A percentile compares a stretch with the other conserved stretches of the same genome.
Conservation (phyloP, 2,888 invertebrate genomes). For the Digitonthophagus gazella region DNA sequence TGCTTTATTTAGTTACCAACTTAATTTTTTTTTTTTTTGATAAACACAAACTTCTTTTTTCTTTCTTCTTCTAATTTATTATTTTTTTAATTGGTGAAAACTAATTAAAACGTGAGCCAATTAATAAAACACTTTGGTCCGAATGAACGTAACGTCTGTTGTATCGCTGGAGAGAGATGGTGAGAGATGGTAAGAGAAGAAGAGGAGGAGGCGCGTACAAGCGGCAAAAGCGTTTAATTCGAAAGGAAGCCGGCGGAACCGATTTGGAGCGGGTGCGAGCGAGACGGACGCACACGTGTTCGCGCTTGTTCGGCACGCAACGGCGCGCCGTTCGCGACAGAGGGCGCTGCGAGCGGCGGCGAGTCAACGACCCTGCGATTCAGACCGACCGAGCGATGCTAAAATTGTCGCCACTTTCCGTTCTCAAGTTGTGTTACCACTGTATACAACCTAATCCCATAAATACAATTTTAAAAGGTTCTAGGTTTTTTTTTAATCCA, state of each 20-base stretch:
- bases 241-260: background rate
- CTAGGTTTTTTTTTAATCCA: no score
- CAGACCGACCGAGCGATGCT: no score
- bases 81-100: no score
- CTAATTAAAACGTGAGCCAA: no score
- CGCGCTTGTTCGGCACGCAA: background rate
- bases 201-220: no score
- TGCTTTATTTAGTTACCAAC: no score
- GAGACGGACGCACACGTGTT: background rate
- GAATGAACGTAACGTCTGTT: background rate
- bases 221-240: background rate
- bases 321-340: background rate
- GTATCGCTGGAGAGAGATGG: background rate
- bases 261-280: background rate
- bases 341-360: background rate
- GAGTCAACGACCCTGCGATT: background rate
- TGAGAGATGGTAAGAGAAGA: background rate
- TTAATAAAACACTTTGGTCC: no score
- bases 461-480: no score
- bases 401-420: background rate
- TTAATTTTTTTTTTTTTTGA: no score
- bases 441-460: no score
- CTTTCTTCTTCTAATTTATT: no score
- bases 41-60: no score
- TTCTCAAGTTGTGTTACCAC: background rate